These are phyloP conservation scores for Julus scandinavius DNA, from an alignment of 2,888 invertebrate species.

Conservation along the genomic window DNA sequence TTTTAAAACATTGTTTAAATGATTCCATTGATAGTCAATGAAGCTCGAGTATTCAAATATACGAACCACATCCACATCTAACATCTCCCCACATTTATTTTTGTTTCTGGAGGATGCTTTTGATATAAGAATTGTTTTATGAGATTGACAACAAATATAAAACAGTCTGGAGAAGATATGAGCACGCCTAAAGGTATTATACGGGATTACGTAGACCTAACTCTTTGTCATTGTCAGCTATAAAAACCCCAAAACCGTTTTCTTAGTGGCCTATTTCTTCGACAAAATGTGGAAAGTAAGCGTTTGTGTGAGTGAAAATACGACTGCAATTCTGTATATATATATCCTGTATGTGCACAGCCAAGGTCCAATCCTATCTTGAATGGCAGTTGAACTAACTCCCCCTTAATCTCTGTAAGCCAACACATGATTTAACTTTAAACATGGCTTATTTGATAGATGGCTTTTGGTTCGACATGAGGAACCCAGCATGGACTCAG, in stretches of 20 bases:
- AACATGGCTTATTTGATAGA: constrained; percentile 42
- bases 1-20: too few relatives aligned
- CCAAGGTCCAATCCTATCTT: constrained; percentile 32
- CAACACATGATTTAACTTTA: constrained; percentile 42
- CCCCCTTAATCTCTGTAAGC: constrained; percentile 31
- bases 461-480: constrained; percentile 17
- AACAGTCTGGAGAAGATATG: neutral
- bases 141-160: constrained; percentile 1
- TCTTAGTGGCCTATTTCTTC: constrained; percentile 25
- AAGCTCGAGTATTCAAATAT: too few relatives aligned
- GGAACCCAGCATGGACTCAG: neutral
- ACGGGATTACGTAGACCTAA: neutral
- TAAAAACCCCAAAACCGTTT: neutral
- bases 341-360: neutral
- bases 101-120: neutral
- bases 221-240: constrained; percentile 39
- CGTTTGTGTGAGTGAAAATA: neutral
- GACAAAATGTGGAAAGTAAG: constrained; percentile 1
- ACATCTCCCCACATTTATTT: too few relatives aligned
- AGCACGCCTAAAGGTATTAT: constrained; percentile 7
- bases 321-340: neutral
- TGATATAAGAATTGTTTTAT: neutral
- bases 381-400: constrained; percentile 42
- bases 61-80: too few relatives aligned
- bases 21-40: too few relatives aligned